Base-by-base conservation (phyloP, 2,113 vertebrate genomes). In the Spheniscus mendiculus region DNA sequence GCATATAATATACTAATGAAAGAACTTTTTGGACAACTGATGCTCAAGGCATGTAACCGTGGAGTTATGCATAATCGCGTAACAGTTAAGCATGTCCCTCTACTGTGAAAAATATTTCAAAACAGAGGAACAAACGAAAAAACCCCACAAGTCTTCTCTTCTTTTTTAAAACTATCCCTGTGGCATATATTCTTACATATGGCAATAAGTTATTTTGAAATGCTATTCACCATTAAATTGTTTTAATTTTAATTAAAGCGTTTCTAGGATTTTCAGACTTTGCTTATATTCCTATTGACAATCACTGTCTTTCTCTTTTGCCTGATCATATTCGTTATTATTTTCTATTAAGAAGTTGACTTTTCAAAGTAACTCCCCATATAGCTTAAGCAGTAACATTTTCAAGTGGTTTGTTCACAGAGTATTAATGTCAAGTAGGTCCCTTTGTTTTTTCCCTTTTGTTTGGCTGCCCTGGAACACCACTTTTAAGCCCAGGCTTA, bases 51-150 rank as follows among this genome's bases (percentile, higher is more conserved):
- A 61, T 15, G 22, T 42, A 56, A 70, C 61, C 36, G 29, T 72
- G 47, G 21, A 81, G n/a, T 19, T 77, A 19, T 15, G 9, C 45
- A 34, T 63, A 62, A 61, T 0, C 65, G 15, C 3, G 0, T 15
- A 86, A 47, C 15, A 59, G 11, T 40, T 42, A 87, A 56, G 11
- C 19, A 44, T 26, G 34, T 72, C 36, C 27, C 20, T 84, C 49
- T 63, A 49, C 34, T 53, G 15, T 72, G n/a, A 78, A 73, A 90
- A 82, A 73, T n/a, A 84, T 25, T 78, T 85, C 36, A 82, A 69
- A 81, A 65, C 6, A 59, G 50, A 81, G 19, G n/a, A 92, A 69
- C 7, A 69, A 66, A 42, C 32, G 9, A 21, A 59, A 72, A 61
- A 47, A 6, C 3, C 6, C 11, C 3, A 6, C 8, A 82, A 77